Base-by-base conservation (phyloP, 2,888 invertebrate species). In the Ormia ochracea region DNA sequence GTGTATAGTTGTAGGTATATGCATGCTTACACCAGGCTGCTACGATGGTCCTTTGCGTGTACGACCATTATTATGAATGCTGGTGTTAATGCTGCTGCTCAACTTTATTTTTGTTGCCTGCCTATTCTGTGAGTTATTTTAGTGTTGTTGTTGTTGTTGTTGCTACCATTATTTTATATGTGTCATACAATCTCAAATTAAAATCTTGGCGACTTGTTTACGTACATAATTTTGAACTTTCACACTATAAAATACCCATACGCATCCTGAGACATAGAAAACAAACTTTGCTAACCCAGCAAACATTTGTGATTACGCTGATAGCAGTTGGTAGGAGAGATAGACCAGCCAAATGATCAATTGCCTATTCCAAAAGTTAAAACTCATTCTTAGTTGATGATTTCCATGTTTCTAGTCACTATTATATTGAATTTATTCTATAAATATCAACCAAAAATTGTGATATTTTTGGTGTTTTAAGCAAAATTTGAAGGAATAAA, bases 131-230 rank as follows among this genome's bases (percentile, higher is more conserved):
- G n/a, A n/a, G n/a, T n/a, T n/a, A n/a, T n/a, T n/a, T 21, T 77
- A 33, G 21, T 74, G 45, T 5, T 66, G 50, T 12, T 72, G 31
- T 31, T 45, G 68, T 7, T 70, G 36, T n/a, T 63, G 56, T 14
- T 56, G 48, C 6, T 63, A 52, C 38, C 63, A 50, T 63, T 70
- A 70, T 63, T 73, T 73, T 77, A 59, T 74, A 75, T 72, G 56
- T 66, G 73, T 65, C 63, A 58, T 43, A 63, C 58, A 81, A 82
- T 82, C 82, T 81, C 56, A 82, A 82, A 82, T 82, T 82, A 82
- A 82, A 82, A 82, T 82, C 82, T 82, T 80, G 77, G 69, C 73
- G 70, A 80, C 74, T 61, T 80, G 59, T 73, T 66, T 63, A 63
- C 75, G 69, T 79, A 78, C 70, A 78, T 65, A 76, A 81, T 75